phyloP scores from a whole-genome alignment of 2,113 vertebrate species.

The Channa maculata region DNA sequence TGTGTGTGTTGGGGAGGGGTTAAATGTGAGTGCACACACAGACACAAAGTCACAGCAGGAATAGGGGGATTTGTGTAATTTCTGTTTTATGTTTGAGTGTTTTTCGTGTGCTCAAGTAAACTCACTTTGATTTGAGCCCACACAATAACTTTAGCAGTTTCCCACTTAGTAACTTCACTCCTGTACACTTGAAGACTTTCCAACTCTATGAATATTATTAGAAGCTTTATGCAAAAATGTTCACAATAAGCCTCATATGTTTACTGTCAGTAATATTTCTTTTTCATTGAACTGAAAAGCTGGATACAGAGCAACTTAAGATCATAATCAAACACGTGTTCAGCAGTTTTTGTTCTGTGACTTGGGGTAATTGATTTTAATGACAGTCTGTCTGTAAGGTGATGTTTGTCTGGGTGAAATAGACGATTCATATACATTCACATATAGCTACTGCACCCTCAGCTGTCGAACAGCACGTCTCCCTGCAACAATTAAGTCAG shows the following conservation, averaged over 20 bases:
- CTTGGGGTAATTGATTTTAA: conserved; percentile 15
- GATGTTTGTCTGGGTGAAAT: not conserved
- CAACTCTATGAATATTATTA: no score
- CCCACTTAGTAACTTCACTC: no score
- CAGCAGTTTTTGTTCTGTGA: not conserved
- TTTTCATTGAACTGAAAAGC: no score
- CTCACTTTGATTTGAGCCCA: not conserved
- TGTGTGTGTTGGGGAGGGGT: not conserved
- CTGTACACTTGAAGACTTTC: no score
- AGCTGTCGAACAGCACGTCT: conserved; percentile 5
- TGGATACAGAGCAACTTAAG: no score
- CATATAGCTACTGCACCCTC: not conserved
- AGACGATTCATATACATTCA: not conserved
- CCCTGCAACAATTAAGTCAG: conserved; percentile 1
- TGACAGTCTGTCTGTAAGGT: not conserved
- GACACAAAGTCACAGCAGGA: no score
- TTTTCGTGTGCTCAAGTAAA: not conserved
- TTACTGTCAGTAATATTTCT: not conserved
- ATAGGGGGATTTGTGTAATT: not conserved
- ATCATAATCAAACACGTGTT: no score
- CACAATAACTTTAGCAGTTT: not conserved
- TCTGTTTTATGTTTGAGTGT: not conserved
- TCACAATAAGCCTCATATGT: not conserved
- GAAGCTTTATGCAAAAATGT: no score
- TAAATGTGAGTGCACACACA: not conserved